These are phyloP conservation scores for Catostomus latipinnis DNA, from an alignment of 2,797 vertebrate species.

Conservation along the genomic window DNA sequence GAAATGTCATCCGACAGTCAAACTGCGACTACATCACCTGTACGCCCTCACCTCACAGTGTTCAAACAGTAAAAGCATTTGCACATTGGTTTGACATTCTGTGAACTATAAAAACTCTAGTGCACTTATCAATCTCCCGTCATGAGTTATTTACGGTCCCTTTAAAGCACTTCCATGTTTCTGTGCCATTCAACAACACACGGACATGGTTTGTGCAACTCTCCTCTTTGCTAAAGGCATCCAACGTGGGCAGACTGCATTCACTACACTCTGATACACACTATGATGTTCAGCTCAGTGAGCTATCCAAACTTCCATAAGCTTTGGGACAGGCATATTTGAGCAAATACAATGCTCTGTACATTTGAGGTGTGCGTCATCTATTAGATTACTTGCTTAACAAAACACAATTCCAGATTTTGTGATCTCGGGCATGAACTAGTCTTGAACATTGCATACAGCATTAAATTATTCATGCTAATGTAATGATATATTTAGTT, in stretches of 20 bases:
- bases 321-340: not conserved
- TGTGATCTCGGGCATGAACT: not conserved
- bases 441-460: not conserved
- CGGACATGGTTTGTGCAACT: conserved; percentile 21
- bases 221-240: conserved; percentile 54
- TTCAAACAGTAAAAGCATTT: conserved; percentile 14
- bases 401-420: not conserved
- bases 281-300: not conserved
- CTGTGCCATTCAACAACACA: conserved; percentile 29
- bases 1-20: not conserved
- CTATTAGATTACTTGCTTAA: no score
- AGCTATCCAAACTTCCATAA: not conserved
- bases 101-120: not conserved
- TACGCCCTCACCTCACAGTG: not conserved
- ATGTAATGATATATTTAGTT: not conserved
- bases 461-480: no score
- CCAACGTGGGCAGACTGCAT: conserved; percentile 48
- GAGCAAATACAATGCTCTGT: no score
- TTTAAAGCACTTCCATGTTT: conserved; percentile 74
- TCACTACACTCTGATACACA: conserved; percentile 13
- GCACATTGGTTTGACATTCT: not conserved
- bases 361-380: no score
- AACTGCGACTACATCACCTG: conserved; percentile 37
- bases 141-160: conserved; percentile 71
- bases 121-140: conserved; percentile 18